phyloP scores from a whole-genome alignment of 2,888 invertebrate species.

The Candidula unifasciata region DNA sequence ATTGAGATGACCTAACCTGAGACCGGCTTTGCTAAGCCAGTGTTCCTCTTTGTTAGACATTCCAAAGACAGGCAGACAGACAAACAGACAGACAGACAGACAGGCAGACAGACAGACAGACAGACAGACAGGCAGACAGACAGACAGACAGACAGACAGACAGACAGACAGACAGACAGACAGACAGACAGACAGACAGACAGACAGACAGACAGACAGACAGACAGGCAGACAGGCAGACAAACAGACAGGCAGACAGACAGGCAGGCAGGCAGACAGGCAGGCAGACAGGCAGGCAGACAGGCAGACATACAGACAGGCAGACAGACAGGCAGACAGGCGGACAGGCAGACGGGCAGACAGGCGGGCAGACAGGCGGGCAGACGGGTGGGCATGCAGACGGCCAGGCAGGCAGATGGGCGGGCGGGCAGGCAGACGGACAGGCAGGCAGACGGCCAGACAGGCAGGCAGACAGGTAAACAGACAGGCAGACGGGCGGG shows the following conservation, averaged over 20 bases:
- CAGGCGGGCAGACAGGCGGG: not conserved
- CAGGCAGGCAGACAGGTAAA: no score
- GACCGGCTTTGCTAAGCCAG: no score
- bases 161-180: slow-evolving; percentile 13
- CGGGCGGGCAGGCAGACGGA: not conserved
- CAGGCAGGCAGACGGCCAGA: no score
- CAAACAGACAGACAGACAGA: slow-evolving; percentile 25
- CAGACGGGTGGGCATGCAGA: not conserved
- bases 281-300: slow-evolving; percentile 27
- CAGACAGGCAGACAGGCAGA: slow-evolving; percentile 40
- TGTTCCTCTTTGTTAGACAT: no score
- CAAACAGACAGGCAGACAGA: slow-evolving; percentile 33
- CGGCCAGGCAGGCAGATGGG: not conserved
- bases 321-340: slow-evolving; percentile 33
- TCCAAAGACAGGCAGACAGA: slow-evolving; percentile 29
- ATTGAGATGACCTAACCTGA: no score
- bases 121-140: slow-evolving; percentile 9
- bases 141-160: slow-evolving; percentile 24
- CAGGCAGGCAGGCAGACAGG: slow-evolving; percentile 18
- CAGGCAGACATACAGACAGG: slow-evolving; percentile 25
- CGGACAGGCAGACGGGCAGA: slow-evolving; percentile 15
- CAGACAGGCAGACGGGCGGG: no score
- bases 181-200: slow-evolving; percentile 32
- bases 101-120: slow-evolving; percentile 32
- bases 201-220: slow-evolving; percentile 33